A percentile compares a stretch with the other conserved stretches of the same genome.
phyloP scores from a whole-genome alignment of 2,113 vertebrate genomes.

The Hemiprocne comata region DNA sequence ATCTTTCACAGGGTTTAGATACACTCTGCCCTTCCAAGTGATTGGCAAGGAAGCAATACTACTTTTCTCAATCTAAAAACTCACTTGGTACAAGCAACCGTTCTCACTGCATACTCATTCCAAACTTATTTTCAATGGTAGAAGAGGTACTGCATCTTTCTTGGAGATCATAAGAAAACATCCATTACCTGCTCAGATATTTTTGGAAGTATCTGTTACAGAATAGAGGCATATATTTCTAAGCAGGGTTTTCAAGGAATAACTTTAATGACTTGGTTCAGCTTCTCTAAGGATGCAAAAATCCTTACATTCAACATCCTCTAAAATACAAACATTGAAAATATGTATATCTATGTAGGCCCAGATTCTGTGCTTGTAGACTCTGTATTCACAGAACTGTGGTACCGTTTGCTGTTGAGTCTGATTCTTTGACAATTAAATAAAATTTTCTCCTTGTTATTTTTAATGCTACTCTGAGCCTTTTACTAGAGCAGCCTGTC shows the following conservation, averaged over 20 bases:
- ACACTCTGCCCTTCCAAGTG: constrained; percentile 34
- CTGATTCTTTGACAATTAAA: neutral
- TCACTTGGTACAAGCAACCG: neutral
- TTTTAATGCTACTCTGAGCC: constrained; percentile 3
- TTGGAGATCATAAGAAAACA: neutral
- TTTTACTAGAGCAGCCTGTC: neutral
- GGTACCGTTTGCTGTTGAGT: neutral
- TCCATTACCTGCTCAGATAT: neutral
- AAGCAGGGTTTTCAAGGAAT: neutral
- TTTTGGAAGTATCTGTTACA: neutral
- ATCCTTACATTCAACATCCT: neutral
- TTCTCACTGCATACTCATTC: neutral
- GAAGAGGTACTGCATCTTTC: neutral
- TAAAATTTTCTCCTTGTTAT: neutral
- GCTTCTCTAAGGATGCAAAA: neutral
- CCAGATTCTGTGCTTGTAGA: neutral
- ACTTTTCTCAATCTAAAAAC: constrained; percentile 30
- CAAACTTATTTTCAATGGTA: constrained; percentile 43
- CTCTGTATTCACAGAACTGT: neutral
- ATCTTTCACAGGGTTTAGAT: constrained; percentile 25
- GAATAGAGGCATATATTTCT: constrained; percentile 29
- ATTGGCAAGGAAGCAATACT: neutral
- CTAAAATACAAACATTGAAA: neutral
- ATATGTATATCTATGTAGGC: neutral
- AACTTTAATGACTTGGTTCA: neutral